phyloP scores from a whole-genome alignment of 2,797 vertebrate species.

The Myotis findleyi region DNA sequence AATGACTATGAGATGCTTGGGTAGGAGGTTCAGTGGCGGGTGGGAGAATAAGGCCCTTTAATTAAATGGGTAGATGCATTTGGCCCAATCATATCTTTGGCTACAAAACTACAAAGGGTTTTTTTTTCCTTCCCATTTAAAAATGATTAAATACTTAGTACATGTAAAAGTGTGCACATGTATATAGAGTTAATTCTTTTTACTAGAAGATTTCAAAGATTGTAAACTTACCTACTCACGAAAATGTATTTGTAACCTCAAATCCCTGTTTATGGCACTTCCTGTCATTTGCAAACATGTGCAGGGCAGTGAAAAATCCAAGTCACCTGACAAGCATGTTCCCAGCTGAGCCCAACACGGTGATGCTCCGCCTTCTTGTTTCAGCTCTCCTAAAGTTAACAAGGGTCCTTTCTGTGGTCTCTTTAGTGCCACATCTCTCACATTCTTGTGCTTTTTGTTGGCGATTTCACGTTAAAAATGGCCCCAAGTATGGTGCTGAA shows the following conservation, averaged over 20 bases:
- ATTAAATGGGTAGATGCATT: not conserved
- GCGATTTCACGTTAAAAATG: not conserved
- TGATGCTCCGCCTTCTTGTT: not conserved
- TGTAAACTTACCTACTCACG: not conserved
- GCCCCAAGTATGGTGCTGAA: not conserved
- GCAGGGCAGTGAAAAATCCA: not conserved
- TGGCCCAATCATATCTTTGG: not conserved
- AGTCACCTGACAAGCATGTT: not conserved
- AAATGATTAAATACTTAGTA: conserved; percentile 5
- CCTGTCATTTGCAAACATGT: not conserved
- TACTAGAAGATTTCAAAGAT: not conserved
- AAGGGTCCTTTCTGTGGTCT: not conserved
- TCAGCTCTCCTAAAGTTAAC: not conserved
- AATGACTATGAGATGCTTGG: not conserved
- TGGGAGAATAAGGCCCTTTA: not conserved
- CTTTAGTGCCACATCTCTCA: not conserved
- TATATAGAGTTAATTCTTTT: not conserved
- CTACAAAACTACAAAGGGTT: not conserved
- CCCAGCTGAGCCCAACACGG: not conserved
- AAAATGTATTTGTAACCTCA: not conserved
- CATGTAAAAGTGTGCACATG: not conserved
- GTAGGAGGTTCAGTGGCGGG: not conserved
- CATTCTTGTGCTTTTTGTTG: not conserved
- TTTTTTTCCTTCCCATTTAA: not conserved
- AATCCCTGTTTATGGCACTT: not conserved